phyloP scores from a whole-genome alignment of 2,113 vertebrate species.

The Sialia sialis region DNA sequence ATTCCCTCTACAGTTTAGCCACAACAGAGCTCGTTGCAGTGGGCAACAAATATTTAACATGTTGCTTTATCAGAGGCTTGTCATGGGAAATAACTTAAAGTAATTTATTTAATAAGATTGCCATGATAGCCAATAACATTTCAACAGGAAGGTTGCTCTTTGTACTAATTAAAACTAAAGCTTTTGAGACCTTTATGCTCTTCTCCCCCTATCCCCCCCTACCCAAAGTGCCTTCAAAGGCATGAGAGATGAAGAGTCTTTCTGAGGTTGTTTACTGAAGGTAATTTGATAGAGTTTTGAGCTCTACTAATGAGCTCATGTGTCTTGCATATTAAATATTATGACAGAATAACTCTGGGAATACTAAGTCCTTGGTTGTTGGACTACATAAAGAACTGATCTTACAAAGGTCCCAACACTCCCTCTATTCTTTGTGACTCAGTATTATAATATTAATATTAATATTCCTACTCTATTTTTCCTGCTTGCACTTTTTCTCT shows the following conservation, averaged over 20 bases:
- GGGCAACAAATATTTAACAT: not conserved
- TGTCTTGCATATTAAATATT: slow-evolving; percentile 27
- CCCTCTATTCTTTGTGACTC: not conserved
- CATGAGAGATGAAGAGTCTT: not conserved
- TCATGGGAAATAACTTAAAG: slow-evolving; percentile 44
- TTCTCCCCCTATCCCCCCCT: not conserved
- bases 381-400: not conserved
- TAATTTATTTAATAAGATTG: slow-evolving; percentile 39
- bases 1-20: not conserved
- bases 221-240: not conserved
- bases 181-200: slow-evolving; percentile 2
- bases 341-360: not conserved
- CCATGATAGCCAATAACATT: slow-evolving; percentile 42
- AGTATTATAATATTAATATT: not conserved
- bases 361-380: not conserved
- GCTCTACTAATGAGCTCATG: slow-evolving; percentile 27
- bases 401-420: not conserved
- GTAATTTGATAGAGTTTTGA: slow-evolving; percentile 53
- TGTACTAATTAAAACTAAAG: slow-evolving; percentile 50
- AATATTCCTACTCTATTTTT: not conserved
- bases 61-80: slow-evolving; percentile 14
- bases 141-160: slow-evolving; percentile 19
- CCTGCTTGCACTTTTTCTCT: not conserved
- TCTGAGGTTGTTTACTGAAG: slow-evolving; percentile 53
- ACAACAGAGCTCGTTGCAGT: not conserved